Evolutionary conservation across 2,888 invertebrate genomes (phyloP), one percentile per base, ranked within the genome.

Genomic region (Halictus ligatus): DNA sequence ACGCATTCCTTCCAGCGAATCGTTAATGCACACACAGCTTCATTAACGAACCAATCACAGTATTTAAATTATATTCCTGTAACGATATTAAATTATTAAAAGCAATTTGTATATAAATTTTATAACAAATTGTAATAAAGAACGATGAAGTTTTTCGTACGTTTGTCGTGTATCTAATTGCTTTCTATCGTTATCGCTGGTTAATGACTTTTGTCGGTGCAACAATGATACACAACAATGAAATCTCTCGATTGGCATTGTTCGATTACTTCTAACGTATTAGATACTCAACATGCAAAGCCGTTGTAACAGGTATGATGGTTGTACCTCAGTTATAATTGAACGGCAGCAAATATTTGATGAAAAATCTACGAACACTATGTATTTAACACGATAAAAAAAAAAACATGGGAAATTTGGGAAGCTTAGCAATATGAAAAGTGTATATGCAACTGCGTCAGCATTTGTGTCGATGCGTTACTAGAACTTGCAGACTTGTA

Each of bases 381-480:
- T 78, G 79, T 83, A 83, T 84, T 64, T 64, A 29, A 64, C 48
- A 67, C 67, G 50, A 64, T 2, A 13, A 43, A 35, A 18, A 43
- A 35, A 18, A 48, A 40, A 43, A 48, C 40, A 74, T 48, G 73
- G 43, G 35, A 54, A 81, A 85, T 72, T 85, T 78, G 78, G 60
- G 48, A 74, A 79, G 50, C 76, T 80, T 71, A 80, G 75, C 69
- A 72, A 74, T 67, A n/a, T n/a, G n/a, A n/a, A 81, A 81, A 78
- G 29, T 89, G 86, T 86, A 84, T 82, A 84, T 88, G 88, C 64
- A 64, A 64, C 15, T 64, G 64, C 15, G 64, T 29, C 64, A 29
- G 60, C 13, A 64, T 29, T 60, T 60, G 15, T 13, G 25, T 60
- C 25, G 15, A 15, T 60, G 25, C 15, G 29, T 15, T 29, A 25